A percentile compares a stretch with the other conserved stretches of the same genome.
Evolutionary conservation across 2,113 vertebrate genomes (phyloP).

Genomic region (Heterocephalus glaber): DNA sequence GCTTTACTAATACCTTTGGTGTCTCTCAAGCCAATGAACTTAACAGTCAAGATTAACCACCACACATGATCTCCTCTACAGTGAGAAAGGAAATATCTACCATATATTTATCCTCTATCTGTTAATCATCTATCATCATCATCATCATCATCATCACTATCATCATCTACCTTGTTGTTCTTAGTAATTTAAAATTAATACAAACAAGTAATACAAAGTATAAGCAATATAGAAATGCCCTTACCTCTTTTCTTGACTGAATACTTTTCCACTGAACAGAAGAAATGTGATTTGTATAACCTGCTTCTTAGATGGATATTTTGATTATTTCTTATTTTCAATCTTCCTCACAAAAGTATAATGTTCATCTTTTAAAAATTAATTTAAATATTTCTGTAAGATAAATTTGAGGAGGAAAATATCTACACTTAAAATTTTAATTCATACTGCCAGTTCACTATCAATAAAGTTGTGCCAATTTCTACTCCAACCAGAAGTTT

Average conservation of each 20-base stretch:
- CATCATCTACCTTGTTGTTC: background rate
- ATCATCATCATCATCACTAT: background rate
- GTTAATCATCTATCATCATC: background rate
- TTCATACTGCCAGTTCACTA: background rate
- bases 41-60: background rate
- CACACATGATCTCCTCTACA: background rate
- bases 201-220: background rate
- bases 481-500: background rate
- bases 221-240: background rate
- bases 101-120: background rate
- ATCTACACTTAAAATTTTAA: background rate
- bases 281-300: background rate
- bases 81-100: background rate
- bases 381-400: background rate
- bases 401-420: background rate
- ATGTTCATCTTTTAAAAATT: background rate
- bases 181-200: background rate
- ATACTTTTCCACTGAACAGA: background rate
- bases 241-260: background rate
- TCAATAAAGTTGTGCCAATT: background rate
- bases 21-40: background rate
- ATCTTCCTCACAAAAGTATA: slow-evolving; percentile 1
- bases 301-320: background rate
- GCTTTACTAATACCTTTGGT: background rate
- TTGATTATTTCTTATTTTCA: slow-evolving; percentile 10